Conservation (phyloP, 2,797 vertebrate genomes). For the Pseudochirops corinnae region DNA sequence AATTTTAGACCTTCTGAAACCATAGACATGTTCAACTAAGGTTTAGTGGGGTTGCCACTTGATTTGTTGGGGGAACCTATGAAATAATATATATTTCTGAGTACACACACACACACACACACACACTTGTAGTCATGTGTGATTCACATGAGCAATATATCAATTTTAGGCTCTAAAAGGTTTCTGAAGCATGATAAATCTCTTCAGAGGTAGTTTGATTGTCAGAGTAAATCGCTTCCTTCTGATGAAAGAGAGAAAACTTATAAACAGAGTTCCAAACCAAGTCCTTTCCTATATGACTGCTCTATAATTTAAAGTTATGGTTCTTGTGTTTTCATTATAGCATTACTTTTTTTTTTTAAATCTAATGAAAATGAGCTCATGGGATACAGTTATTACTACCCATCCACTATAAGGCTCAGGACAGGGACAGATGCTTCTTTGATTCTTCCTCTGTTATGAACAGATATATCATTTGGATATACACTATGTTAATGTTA, state of each 20-base stretch:
- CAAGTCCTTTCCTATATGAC: not conserved
- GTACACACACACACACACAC: not conserved
- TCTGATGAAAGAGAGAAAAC: not conserved
- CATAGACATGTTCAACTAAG: not conserved
- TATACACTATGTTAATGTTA: not conserved
- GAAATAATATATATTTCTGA: not conserved
- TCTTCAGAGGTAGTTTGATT: conserved; percentile 14
- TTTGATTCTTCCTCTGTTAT: not conserved
- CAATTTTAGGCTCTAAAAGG: not conserved
- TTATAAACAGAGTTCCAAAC: not conserved
- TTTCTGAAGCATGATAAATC: conserved; percentile 14
- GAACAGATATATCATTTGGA: not conserved
- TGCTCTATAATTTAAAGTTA: not conserved
- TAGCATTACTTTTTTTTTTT: not conserved
- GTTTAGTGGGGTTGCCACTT: not conserved
- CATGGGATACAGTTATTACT: not conserved
- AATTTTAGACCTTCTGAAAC: not conserved
- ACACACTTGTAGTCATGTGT: not conserved
- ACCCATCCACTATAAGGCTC: not conserved
- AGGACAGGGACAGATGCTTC: not conserved
- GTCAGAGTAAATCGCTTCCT: conserved; percentile 2
- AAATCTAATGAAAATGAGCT: not conserved
- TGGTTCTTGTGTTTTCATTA: not conserved
- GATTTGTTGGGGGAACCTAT: not conserved
- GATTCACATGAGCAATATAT: not conserved